Conservation (phyloP, 2,797 vertebrate species). For the Morus bassanus region DNA sequence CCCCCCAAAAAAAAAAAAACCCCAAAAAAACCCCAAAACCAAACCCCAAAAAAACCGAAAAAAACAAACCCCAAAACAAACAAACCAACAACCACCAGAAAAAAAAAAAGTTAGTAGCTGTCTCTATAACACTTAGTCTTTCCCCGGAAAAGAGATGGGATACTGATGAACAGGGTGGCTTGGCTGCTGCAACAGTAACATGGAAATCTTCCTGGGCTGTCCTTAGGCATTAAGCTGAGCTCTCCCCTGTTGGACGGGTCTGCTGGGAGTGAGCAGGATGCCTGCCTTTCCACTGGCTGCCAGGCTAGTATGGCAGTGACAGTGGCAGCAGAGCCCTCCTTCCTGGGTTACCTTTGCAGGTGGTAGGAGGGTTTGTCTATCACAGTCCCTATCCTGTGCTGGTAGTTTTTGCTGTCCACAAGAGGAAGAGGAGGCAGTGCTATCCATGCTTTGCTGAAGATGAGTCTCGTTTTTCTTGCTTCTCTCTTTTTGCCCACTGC, state of each 20-base stretch:
- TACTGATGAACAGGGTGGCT: not conserved
- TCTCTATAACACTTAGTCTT: not conserved
- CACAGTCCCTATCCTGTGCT: not conserved
- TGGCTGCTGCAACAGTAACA: not conserved
- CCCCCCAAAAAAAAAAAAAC: not conserved
- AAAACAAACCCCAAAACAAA: too few relatives aligned
- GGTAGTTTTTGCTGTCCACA: not conserved
- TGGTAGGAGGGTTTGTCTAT: not conserved
- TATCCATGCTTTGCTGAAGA: not conserved
- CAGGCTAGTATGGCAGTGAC: accelerated
- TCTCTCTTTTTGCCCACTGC: not conserved
- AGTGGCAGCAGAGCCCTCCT: not conserved
- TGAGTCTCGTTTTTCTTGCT: not conserved
- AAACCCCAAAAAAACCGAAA: not conserved
- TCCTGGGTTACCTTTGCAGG: not conserved
- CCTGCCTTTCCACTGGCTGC: not conserved
- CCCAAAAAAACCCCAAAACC: too few relatives aligned
- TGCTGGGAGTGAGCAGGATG: not conserved
- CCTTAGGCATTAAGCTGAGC: not conserved
- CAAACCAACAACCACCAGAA: not conserved
- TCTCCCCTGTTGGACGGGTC: accelerated
- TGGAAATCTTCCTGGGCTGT: not conserved
- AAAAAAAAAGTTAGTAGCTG: not conserved
- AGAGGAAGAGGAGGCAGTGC: not conserved
- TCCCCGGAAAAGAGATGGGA: not conserved